Conservation (phyloP, 2,113 vertebrate genomes). For the Bubo blakistoni region DNA sequence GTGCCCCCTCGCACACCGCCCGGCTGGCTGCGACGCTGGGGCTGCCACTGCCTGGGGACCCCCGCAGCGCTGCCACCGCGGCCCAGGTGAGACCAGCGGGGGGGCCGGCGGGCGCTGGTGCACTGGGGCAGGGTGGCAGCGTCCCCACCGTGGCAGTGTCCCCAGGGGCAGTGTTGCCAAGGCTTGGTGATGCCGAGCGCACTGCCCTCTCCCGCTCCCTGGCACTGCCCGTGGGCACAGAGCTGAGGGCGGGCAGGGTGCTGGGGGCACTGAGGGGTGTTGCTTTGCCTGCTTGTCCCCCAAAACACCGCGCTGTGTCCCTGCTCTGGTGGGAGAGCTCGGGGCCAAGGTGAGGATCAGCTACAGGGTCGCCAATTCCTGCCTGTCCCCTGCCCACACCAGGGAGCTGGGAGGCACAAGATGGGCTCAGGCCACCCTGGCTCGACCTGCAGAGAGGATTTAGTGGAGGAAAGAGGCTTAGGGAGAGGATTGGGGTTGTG, state of each 20-base stretch:
- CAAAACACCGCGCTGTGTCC: neutral
- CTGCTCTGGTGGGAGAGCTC: neutral
- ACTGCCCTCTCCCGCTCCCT: neutral
- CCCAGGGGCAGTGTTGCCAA: neutral
- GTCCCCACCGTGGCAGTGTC: neutral
- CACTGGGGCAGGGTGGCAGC: accelerated
- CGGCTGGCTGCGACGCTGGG: accelerated
- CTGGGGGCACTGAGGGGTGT: neutral
- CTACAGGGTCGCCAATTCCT: neutral
- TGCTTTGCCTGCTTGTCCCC: neutral
- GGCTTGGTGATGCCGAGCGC: neutral
- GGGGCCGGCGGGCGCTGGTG: accelerated
- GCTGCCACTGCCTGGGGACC: neutral
- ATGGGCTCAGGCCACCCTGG: neutral
- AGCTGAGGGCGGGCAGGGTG: neutral
- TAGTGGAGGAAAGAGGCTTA: conserved; percentile 45
- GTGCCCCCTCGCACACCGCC: accelerated
- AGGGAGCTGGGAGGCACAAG: neutral
- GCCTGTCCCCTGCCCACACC: neutral
- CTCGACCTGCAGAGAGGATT: neutral
- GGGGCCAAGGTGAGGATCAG: neutral
- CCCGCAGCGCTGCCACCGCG: accelerated
- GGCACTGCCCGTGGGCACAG: neutral
- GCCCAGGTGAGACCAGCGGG: neutral
- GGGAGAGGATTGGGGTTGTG: conserved; percentile 26